Evolutionary conservation across 2,797 vertebrate genomes (phyloP).

Genomic region (Hemibagrus guttatus): DNA sequence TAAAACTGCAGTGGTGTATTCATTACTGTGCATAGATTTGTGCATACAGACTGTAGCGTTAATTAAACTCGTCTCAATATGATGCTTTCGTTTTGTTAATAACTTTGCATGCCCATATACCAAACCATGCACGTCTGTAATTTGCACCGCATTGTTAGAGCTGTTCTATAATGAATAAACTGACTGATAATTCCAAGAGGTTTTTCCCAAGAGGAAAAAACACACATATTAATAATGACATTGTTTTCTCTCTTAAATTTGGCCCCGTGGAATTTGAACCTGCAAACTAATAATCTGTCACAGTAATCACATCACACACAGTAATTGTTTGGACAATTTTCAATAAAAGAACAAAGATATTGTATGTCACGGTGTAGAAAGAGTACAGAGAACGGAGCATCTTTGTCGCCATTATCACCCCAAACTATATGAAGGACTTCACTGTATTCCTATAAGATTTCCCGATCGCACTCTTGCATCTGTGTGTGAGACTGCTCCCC

Average conservation of each 20-base stretch:
- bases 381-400: background rate
- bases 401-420: background rate
- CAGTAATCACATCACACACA: background rate
- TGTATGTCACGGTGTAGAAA: background rate
- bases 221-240: background rate
- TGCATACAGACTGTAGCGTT: background rate
- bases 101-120: background rate
- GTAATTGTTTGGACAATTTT: background rate
- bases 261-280: background rate
- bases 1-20: background rate
- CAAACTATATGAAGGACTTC: background rate
- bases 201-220: too few relatives aligned
- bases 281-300: background rate
- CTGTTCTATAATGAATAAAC: background rate
- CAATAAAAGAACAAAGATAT: background rate
- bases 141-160: background rate
- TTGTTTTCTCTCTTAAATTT: background rate
- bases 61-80: background rate
- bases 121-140: too few relatives aligned
- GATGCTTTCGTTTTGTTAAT: background rate
- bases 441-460: background rate
- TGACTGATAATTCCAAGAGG: background rate
- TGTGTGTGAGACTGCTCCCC: constrained; percentile 30
- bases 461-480: background rate
- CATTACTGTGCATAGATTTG: background rate